Base-by-base conservation (phyloP, 2,797 vertebrate species). In the Sphaeramia orbicularis region DNA sequence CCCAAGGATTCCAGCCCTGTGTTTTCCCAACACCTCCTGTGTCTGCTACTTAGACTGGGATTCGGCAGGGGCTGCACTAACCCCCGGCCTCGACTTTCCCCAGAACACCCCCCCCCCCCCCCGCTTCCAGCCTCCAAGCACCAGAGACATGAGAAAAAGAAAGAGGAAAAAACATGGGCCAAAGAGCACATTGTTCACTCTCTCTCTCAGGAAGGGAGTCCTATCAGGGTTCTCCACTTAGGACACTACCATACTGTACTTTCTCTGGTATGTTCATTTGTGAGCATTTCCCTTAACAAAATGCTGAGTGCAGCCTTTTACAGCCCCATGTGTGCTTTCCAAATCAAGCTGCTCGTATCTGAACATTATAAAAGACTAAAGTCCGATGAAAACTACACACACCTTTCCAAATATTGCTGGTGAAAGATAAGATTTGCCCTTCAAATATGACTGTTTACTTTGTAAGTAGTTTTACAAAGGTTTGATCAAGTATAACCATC, bases 1-100 rank as follows among this genome's bases (percentile, higher is more conserved):
- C 56, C 24, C 27, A 0, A 14, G 42, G 64, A 69, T 53, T 63
- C 37, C 36, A 44, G 58, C 21, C 48, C n/a, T 56, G 47, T 77
- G 75, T 87, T 83, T 83, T 75, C 62, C 65, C 54, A 74, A 76
- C 75, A 78, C 62, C 57, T 75, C 74, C 50, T 11, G 37, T 74
- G 72, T 83, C 68, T 66, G 75, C 74, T 80, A 52, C 76, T 69
- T 52, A 54, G 81, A 77, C 80, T 66, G 65, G 58, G 45, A 44
- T 73, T 13, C 74, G 1, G 4, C 74, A 24, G 63, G 77, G 55
- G 52, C 43, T 10, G 6, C 32, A 56, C 77, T 67, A 53, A 67
- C 16, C 24, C n/a, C 37, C 45, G 65, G 54, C 43, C 58, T 44
- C 7, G 14, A 44, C 24, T 57, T 41, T 37, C 18, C 43, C 36